Evolutionary conservation across 2,113 vertebrate genomes (phyloP).

Genomic region (Notothenia coriiceps): DNA sequence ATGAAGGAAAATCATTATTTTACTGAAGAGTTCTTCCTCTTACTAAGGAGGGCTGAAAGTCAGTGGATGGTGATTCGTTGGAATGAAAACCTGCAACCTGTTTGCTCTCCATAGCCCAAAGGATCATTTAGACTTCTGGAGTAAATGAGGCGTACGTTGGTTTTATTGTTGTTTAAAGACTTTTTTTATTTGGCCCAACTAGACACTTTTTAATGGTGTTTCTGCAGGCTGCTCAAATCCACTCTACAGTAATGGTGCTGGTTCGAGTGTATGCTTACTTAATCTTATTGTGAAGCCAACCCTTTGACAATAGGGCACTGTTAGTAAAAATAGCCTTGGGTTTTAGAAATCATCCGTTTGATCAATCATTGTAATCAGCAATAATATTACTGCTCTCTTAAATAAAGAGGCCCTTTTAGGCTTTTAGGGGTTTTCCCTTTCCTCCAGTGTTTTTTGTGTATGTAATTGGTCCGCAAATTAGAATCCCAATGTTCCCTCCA

Average conservation of each 20-base stretch:
- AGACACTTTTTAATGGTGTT: conserved; percentile 19
- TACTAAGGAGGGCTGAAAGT: not conserved
- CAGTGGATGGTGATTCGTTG: not conserved
- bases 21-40: not conserved
- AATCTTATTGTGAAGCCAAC: too few species aligned
- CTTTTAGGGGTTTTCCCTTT: too few species aligned
- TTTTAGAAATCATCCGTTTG: not conserved
- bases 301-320: not conserved
- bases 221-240: not conserved
- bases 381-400: not conserved
- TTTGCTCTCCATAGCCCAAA: not conserved
- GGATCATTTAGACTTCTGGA: not conserved
- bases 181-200: not conserved
- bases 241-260: not conserved
- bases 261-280: not conserved
- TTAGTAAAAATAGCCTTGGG: not conserved
- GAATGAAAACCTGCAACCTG: not conserved
- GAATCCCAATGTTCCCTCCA: too few species aligned
- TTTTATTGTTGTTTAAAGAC: conserved; percentile 6
- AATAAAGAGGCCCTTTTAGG: not conserved
- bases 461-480: too few species aligned
- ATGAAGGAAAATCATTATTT: not conserved
- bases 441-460: too few species aligned
- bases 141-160: not conserved
- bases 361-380: not conserved